phyloP scores from a whole-genome alignment of 2,888 invertebrate species.

The Habrosyne pyritoides region DNA sequence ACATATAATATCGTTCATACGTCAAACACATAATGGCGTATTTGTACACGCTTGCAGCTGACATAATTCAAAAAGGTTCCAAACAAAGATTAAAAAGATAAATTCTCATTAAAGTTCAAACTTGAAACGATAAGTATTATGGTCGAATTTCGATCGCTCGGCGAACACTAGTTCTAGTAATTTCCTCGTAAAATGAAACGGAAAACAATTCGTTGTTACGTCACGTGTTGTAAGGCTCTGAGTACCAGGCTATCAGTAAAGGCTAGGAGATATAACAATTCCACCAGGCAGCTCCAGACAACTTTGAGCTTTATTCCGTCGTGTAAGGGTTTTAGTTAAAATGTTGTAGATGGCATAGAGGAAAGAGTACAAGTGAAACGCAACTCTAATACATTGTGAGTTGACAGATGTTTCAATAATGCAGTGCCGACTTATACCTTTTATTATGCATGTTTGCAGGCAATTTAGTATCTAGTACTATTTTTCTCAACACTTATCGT shows the following conservation, averaged over 20 bases:
- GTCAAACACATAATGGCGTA: no score
- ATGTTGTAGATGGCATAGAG: not conserved
- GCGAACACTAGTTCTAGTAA: no score
- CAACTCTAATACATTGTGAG: not conserved
- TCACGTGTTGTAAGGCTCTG: not conserved
- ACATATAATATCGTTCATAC: no score
- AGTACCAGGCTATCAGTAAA: not conserved
- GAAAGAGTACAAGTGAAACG: not conserved
- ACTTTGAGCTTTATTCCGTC: not conserved
- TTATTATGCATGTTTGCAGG: no score
- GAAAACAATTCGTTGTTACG: not conserved
- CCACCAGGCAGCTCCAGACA: not conserved
- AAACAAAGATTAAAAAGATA: no score
- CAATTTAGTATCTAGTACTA: no score
- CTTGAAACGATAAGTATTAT: no score
- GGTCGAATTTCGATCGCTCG: no score
- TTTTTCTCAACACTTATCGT: no score
- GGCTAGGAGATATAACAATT: not conserved
- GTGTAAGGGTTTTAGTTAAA: not conserved
- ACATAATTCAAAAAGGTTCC: no score
- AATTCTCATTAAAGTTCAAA: no score
- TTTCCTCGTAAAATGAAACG: not conserved
- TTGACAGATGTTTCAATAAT: not conserved
- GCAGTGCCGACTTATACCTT: not conserved
- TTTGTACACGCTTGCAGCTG: no score